phyloP scores from a whole-genome alignment of 2,888 invertebrate species.

The Dasysyrphus tricinctus region DNA sequence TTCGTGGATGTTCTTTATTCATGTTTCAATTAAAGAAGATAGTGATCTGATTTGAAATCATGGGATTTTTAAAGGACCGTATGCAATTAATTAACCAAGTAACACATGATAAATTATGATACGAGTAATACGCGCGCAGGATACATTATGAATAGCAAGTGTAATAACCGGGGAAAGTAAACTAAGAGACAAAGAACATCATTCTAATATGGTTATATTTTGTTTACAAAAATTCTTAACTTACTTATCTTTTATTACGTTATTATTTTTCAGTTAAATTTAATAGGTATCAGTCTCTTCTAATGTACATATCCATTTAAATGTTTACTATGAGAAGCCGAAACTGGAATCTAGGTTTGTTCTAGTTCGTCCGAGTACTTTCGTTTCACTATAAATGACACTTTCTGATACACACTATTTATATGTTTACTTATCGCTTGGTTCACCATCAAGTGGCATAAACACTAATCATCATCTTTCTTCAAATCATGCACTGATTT shows the following conservation, averaged over 20 bases:
- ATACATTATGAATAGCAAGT: background rate
- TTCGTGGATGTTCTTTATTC: background rate
- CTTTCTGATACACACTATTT: background rate
- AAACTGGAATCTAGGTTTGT: background rate
- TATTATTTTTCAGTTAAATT: background rate
- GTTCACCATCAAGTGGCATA: background rate
- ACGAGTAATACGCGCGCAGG: background rate
- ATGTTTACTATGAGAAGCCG: background rate
- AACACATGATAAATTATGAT: background rate
- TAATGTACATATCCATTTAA: background rate
- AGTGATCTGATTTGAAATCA: conserved; percentile 12
- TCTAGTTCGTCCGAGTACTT: background rate
- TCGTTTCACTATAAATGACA: background rate
- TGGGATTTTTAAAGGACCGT: background rate
- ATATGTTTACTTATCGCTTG: background rate
- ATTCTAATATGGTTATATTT: background rate
- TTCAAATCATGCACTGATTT: conserved; percentile 16
- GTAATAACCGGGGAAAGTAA: background rate
- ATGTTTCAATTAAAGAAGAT: conserved; percentile 6
- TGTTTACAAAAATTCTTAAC: background rate
- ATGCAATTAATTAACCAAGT: background rate
- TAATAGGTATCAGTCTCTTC: background rate
- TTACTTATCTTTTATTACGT: background rate
- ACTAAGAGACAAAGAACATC: background rate
- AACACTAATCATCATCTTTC: background rate